Conservation (phyloP, 2,888 invertebrate species). For the Priocnemis perturbator region DNA sequence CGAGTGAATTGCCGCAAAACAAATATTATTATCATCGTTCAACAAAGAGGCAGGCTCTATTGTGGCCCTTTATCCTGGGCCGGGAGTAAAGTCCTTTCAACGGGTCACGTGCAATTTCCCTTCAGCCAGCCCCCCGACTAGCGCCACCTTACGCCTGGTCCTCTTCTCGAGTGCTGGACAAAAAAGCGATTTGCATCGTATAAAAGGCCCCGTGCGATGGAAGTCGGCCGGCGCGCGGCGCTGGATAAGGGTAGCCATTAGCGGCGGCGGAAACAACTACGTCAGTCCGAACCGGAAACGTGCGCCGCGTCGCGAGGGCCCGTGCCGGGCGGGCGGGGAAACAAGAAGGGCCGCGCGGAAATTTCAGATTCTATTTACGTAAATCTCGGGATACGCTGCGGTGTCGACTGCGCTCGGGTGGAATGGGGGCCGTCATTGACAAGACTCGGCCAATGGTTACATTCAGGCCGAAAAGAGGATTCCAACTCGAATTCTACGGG, state of each 20-base stretch:
- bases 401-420: too few relatives aligned
- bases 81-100: slow-evolving; percentile 30
- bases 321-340: not conserved
- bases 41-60: slow-evolving; percentile 34
- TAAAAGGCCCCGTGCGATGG: slow-evolving; percentile 52
- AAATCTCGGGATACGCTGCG: too few relatives aligned
- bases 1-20: slow-evolving; percentile 36
- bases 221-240: slow-evolving; percentile 32
- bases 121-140: slow-evolving; percentile 15
- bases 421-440: too few relatives aligned
- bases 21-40: slow-evolving; percentile 45
- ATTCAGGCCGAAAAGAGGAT: too few relatives aligned
- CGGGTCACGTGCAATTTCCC: slow-evolving; percentile 52
- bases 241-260: slow-evolving; percentile 55
- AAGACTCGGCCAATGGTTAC: too few relatives aligned
- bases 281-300: slow-evolving; percentile 25
- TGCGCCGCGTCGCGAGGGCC: not conserved
- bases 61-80: slow-evolving; percentile 35
- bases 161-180: slow-evolving; percentile 28
- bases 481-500: too few relatives aligned
- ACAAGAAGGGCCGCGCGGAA: not conserved
- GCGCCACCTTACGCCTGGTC: slow-evolving; percentile 2
- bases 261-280: slow-evolving; percentile 50
- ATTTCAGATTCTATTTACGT: too few relatives aligned
- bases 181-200: slow-evolving; percentile 53